Evolutionary conservation across 2,113 vertebrate genomes (phyloP), one percentile per base, ranked within the genome.

Genomic region (Engraulis encrasicolus): DNA sequence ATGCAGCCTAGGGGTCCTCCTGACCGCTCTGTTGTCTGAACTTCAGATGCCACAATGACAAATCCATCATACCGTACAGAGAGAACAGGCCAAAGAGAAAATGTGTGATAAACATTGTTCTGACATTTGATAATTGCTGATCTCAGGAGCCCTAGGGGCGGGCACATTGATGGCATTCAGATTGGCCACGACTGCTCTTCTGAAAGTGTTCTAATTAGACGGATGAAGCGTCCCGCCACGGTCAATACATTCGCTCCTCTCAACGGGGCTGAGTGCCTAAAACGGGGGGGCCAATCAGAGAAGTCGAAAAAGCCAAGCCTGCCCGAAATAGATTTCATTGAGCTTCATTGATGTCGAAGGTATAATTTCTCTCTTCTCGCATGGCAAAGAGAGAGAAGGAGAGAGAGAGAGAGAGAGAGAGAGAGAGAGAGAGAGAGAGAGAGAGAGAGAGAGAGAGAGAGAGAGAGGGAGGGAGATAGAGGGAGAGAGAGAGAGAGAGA

Each of bases 221-320:
- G 83, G 83, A 89, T 79, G 82, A 90, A 86, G 45, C 58, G 36
- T 83, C 86, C 85, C 74, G 15, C 52, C 83, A 50, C 61, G 36
- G 82, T 88, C 83, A 80, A 81, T 87, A 86, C 82, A 85, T 87
- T 89, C 83, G 78, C 83, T 74, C 77, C 82, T 88, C 83, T 85
- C 40, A 20, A 12, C 14, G 66, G 66, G 66, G 31, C 23, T 15
- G 66, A 12, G 27, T 81, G 82, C 79, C 80, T 78, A 82, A 89
- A 89, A 74, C 0, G 83, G n/a, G n/a, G n/a, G n/a, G 78, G 82
- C 84, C 84, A 85, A 88, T 88, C 83, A 88, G 36, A 61, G 79
- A 34, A 54, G 66, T 36, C 79, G 52, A 34, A 85, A 82, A n/a
- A n/a, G n/a, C n/a, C n/a, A n/a, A 83, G 11, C 66, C 27, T 85